These are phyloP conservation scores for Oreochromis grahami DNA, from an alignment of 2,797 vertebrate species.

Conservation along the genomic window DNA sequence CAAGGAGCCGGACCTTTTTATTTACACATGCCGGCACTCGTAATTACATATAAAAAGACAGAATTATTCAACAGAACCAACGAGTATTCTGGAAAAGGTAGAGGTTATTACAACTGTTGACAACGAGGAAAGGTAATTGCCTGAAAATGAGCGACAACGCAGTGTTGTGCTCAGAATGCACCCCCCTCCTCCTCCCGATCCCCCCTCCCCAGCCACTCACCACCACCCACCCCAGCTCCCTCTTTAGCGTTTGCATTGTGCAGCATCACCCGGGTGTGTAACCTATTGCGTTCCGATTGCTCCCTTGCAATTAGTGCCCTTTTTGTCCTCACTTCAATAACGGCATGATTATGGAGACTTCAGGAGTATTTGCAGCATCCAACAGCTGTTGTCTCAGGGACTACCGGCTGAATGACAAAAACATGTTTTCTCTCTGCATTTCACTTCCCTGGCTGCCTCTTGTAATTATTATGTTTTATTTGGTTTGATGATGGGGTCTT, in stretches of 20 bases:
- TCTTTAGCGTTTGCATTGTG: conserved; percentile 89
- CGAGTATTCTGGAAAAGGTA: conserved; percentile 95
- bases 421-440: conserved; percentile 98
- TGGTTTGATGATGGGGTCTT: conserved; percentile 87
- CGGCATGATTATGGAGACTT: conserved; percentile 99
- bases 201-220: background rate
- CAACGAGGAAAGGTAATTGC: conserved; percentile 99
- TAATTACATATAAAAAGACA: conserved; percentile 98
- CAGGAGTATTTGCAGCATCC: conserved; percentile 98
- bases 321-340: conserved; percentile 99
- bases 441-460: conserved; percentile 87
- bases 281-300: conserved; percentile 99
- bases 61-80: conserved; percentile 99
- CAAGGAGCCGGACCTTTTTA: conserved; percentile 95
- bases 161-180: conserved; percentile 93
- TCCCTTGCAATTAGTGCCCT: conserved; percentile 99
- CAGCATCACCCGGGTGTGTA: conserved; percentile 97
- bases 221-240: conserved; percentile 34
- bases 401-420: conserved; percentile 99
- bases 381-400: conserved; percentile 99
- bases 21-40: conserved; percentile 90
- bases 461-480: conserved; percentile 88
- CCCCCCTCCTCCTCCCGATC: background rate
- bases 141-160: conserved; percentile 98
- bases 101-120: conserved; percentile 99